Evolutionary conservation across 2,888 invertebrate species (phyloP).

Genomic region (Sturmia bella): DNA sequence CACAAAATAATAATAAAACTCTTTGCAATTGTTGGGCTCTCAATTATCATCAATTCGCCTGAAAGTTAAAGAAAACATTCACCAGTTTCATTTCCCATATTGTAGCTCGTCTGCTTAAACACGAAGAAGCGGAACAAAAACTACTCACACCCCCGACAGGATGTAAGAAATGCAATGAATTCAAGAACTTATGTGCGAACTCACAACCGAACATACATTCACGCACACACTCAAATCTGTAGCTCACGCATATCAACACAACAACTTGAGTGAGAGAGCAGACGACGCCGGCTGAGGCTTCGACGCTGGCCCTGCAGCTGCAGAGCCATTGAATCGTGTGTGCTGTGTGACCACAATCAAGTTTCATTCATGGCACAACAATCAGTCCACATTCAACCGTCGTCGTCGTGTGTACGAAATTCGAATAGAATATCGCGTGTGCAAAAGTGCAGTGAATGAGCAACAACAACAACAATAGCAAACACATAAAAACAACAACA

Average conservation of each 20-base stretch:
- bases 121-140: conserved; percentile 52
- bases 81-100: conserved; percentile 36
- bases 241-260: conserved; percentile 50
- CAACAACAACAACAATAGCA: conserved; percentile 1
- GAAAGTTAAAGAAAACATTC: conserved; percentile 6
- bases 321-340: conserved; percentile 36
- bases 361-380: conserved; percentile 79
- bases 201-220: not conserved
- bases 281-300: not conserved
- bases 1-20: not conserved
- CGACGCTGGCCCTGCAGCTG: conserved; percentile 22
- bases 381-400: conserved; percentile 78
- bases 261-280: conserved; percentile 38
- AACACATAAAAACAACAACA: conserved; percentile 36
- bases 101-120: not conserved
- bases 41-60: conserved; percentile 39
- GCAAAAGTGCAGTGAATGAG: conserved; percentile 56
- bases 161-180: conserved; percentile 26
- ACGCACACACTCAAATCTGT: not conserved
- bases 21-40: not conserved
- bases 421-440: conserved; percentile 57
- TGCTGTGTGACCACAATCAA: conserved; percentile 70
- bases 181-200: conserved; percentile 7
- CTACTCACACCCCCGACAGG: conserved; percentile 58
- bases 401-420: conserved; percentile 74